A percentile compares a stretch with the other conserved stretches of the same genome.
phyloP scores from a whole-genome alignment of 2,888 invertebrate genomes.

The Drosophila algonquin region DNA sequence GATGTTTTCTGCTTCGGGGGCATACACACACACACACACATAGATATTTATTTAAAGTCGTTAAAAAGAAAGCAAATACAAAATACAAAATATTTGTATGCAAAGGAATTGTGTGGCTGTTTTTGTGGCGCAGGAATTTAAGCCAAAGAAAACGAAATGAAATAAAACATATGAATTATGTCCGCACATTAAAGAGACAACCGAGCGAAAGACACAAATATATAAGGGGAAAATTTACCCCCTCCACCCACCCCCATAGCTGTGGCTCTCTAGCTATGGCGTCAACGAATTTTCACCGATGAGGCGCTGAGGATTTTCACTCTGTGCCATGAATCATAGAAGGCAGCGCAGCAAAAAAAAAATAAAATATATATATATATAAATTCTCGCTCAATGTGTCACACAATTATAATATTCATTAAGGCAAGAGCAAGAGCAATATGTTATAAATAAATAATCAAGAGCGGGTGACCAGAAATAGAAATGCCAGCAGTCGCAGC shows the following conservation, averaged over 20 bases:
- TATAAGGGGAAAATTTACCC: too few relatives aligned
- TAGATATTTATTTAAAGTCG: conserved; percentile 36
- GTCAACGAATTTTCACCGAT: conserved; percentile 29
- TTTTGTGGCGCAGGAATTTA: conserved; percentile 44
- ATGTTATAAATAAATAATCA: conserved; percentile 52
- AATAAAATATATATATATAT: not conserved
- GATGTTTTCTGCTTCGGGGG: conserved; percentile 37
- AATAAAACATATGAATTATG: conserved; percentile 78
- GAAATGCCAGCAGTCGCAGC: conserved; percentile 8
- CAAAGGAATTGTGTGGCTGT: not conserved
- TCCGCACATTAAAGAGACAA: conserved; percentile 46
- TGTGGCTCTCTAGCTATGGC: conserved; percentile 13
- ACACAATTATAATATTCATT: conserved; percentile 46
- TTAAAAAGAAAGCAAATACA: conserved; percentile 6
- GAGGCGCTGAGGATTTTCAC: conserved; percentile 32
- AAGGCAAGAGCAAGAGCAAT: conserved; percentile 39
- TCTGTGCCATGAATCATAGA: conserved; percentile 38
- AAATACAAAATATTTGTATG: conserved; percentile 24
- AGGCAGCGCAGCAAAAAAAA: conserved; percentile 7
- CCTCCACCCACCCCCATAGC: too few relatives aligned
- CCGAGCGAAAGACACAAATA: conserved; percentile 10
- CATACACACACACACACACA: conserved; percentile 5
- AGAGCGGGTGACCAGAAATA: conserved; percentile 14
- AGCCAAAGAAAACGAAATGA: conserved; percentile 43
- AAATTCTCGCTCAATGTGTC: conserved; percentile 47